A percentile compares a stretch with the other conserved stretches of the same genome.
phyloP scores from a whole-genome alignment of 2,113 vertebrate species.

The Anhinga anhinga region DNA sequence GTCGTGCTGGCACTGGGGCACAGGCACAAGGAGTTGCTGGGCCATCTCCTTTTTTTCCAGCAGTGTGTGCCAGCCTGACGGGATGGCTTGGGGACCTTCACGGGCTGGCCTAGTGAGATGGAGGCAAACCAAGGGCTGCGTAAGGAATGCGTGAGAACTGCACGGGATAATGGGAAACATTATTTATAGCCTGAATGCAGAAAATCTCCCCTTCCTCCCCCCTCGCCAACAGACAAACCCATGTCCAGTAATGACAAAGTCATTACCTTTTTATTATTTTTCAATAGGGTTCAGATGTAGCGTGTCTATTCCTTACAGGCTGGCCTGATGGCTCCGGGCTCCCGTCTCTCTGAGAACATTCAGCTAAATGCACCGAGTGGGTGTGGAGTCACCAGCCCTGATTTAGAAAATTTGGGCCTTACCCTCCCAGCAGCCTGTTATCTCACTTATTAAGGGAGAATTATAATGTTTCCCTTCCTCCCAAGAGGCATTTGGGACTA shows the following conservation, averaged over 20 bases:
- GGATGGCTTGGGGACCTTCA: not conserved
- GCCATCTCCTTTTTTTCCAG: not conserved
- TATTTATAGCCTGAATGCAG: constrained; percentile 71
- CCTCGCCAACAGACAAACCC: constrained; percentile 66
- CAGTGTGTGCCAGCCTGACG: not conserved
- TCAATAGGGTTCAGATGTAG: constrained; percentile 76
- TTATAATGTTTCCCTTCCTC: constrained; percentile 58
- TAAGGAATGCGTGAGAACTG: constrained; percentile 6
- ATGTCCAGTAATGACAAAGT: constrained; percentile 82
- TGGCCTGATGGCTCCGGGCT: not conserved
- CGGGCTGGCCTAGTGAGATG: not conserved
- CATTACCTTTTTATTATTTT: constrained; percentile 84
- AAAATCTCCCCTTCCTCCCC: constrained; percentile 40
- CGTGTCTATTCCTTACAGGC: constrained; percentile 28
- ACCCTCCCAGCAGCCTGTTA: constrained; percentile 61
- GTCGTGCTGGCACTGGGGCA: not conserved
- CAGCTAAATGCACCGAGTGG: not conserved
- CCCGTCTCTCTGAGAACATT: not conserved
- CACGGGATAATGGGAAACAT: constrained; percentile 67
- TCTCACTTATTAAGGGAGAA: constrained; percentile 66
- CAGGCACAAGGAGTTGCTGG: not conserved
- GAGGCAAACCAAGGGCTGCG: not conserved
- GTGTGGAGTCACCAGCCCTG: constrained; percentile 42
- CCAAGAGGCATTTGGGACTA: constrained; percentile 46
- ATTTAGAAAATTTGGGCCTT: constrained; percentile 57